These are phyloP conservation scores for Adineta ricciae DNA, from an alignment of 2,888 invertebrate species.

Conservation along the genomic window DNA sequence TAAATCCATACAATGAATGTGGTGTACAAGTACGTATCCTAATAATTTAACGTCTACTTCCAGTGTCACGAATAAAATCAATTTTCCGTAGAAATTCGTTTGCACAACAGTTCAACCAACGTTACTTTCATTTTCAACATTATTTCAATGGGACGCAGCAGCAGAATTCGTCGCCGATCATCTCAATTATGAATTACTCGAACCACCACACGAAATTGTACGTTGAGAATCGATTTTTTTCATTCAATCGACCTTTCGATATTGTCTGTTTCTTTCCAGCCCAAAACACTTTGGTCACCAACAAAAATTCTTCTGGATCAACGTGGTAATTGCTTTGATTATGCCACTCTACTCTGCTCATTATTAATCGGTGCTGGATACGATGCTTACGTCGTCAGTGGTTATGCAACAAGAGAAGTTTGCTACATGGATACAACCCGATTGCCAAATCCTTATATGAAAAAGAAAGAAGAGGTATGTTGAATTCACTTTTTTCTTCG, in stretches of 20 bases:
- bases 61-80: conserved; percentile 38
- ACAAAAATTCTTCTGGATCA: conserved; percentile 63
- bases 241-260: neutral
- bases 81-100: conserved; percentile 66
- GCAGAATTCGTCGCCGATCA: conserved; percentile 68
- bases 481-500: neutral
- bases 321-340: conserved; percentile 71
- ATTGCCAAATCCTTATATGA: conserved; percentile 46
- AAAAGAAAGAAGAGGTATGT: conserved; percentile 44
- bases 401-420: conserved; percentile 69
- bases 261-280: conserved; percentile 39
- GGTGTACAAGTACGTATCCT: conserved; percentile 42
- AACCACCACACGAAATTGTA: conserved; percentile 50
- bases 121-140: conserved; percentile 61
- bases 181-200: conserved; percentile 64
- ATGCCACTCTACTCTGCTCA: conserved; percentile 69
- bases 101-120: conserved; percentile 72
- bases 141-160: conserved; percentile 64
- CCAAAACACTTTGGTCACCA: conserved; percentile 57
- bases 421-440: conserved; percentile 53
- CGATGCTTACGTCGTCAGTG: conserved; percentile 75
- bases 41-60: neutral
- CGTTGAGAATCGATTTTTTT: conserved; percentile 31
- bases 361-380: conserved; percentile 71
- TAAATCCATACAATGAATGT: conserved; percentile 49